Conservation (phyloP, 2,797 vertebrate genomes). For the Crocidura indochinensis region DNA sequence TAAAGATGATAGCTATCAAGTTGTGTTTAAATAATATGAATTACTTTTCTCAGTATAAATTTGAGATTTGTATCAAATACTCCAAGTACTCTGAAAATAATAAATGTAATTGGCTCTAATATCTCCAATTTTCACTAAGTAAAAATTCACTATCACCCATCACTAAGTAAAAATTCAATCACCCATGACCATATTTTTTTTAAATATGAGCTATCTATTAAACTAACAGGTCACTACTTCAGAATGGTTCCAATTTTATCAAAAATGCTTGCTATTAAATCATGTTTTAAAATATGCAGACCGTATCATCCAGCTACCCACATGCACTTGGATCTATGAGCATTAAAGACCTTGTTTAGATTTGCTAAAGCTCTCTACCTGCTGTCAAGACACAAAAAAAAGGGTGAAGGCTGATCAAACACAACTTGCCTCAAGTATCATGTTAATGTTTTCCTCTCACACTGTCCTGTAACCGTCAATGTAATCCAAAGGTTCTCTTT, state of each 20-base stretch:
- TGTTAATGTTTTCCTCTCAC: slow-evolving; percentile 81
- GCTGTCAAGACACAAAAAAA: slow-evolving; percentile 80
- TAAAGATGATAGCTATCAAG: slow-evolving; percentile 11
- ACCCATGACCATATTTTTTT: slow-evolving; percentile 48
- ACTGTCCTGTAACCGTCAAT: slow-evolving; percentile 81
- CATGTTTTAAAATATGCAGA: slow-evolving; percentile 80
- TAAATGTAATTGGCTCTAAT: slow-evolving; percentile 51
- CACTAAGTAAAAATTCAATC: slow-evolving; percentile 57
- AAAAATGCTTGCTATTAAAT: slow-evolving; percentile 64
- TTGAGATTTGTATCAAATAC: too few relatives aligned
- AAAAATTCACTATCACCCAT: slow-evolving; percentile 49
- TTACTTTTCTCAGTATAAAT: slow-evolving; percentile 61
- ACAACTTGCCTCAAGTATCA: slow-evolving; percentile 74
- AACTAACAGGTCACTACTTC: slow-evolving; percentile 40
- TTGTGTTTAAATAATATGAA: slow-evolving; percentile 28
- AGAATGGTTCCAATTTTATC: slow-evolving; percentile 44
- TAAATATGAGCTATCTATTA: slow-evolving; percentile 23
- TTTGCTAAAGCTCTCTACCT: slow-evolving; percentile 74
- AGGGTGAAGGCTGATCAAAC: slow-evolving; percentile 77
- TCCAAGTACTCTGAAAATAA: slow-evolving; percentile 22
- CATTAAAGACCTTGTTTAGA: slow-evolving; percentile 77
- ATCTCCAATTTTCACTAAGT: slow-evolving; percentile 21
- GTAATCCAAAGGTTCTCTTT: slow-evolving; percentile 84
- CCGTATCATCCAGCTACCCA: slow-evolving; percentile 55
- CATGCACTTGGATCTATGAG: slow-evolving; percentile 65